phyloP scores from a whole-genome alignment of 2,113 vertebrate species.

The Scatophagus argus region DNA sequence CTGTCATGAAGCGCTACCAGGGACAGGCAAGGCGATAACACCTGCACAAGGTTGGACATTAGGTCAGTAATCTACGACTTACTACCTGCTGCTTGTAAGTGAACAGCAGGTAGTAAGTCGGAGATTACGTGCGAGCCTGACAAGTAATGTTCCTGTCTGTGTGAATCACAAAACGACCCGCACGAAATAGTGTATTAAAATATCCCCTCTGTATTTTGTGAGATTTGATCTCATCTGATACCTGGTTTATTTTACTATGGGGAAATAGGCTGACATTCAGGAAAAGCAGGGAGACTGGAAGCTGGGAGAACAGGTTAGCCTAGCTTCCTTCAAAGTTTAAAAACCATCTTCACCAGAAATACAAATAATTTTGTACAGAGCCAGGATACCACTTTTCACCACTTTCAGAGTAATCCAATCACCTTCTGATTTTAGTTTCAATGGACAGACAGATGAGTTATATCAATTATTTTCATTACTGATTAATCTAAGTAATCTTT shows the following conservation, averaged over 20 bases:
- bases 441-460: too few relatives aligned
- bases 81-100: constrained; percentile 44
- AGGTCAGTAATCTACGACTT: constrained; percentile 52
- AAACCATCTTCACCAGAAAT: too few relatives aligned
- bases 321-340: background rate
- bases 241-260: background rate
- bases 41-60: constrained; percentile 9
- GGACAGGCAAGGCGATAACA: constrained; percentile 14
- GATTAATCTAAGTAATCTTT: too few relatives aligned
- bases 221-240: background rate
- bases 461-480: too few relatives aligned
- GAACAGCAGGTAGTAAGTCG: constrained; percentile 51
- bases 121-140: constrained; percentile 21
- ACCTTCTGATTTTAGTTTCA: too few relatives aligned
- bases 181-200: background rate
- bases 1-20: background rate
- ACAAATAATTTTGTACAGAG: too few relatives aligned
- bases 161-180: background rate
- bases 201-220: background rate
- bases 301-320: background rate
- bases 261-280: background rate
- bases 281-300: background rate
- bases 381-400: too few relatives aligned
- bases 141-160: background rate
- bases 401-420: too few relatives aligned